Evolutionary conservation across 2,888 invertebrate species (phyloP).

Genomic region (Aphelenchoides bicaudatus): DNA sequence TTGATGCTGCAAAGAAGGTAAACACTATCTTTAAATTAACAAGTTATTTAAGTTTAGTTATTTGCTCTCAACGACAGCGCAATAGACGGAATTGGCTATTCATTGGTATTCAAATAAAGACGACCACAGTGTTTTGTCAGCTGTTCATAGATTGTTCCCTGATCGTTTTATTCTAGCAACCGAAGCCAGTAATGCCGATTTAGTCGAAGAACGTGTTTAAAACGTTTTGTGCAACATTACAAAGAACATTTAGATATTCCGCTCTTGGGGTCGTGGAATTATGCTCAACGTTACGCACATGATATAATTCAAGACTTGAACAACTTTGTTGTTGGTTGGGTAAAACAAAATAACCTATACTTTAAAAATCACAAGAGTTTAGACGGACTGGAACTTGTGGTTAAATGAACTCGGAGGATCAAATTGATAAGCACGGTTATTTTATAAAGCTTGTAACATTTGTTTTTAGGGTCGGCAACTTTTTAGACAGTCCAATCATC

Average conservation of each 20-base stretch:
- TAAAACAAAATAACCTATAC: background rate
- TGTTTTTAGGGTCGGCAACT: slow-evolving; percentile 67
- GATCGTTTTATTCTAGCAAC: slow-evolving; percentile 18
- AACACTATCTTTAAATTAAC: slow-evolving; percentile 4
- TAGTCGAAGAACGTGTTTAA: background rate
- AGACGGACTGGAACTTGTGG: slow-evolving; percentile 81
- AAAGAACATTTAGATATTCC: background rate
- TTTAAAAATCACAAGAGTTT: background rate
- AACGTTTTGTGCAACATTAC: background rate
- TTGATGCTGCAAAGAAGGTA: background rate
- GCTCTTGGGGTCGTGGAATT: slow-evolving; percentile 70
- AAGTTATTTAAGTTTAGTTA: no score
- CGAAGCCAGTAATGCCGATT: background rate
- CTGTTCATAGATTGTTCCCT: slow-evolving; percentile 9
- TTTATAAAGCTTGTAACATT: background rate
- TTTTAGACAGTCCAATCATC: slow-evolving; percentile 76
- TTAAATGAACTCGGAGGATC: slow-evolving; percentile 70
- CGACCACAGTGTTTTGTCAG: no score
- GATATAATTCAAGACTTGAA: slow-evolving; percentile 59
- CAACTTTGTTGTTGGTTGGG: slow-evolving; percentile 73
- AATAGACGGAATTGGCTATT: slow-evolving; percentile 12
- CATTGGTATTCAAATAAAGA: slow-evolving; percentile 2
- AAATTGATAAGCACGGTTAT: slow-evolving; percentile 67
- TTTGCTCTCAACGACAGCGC: no score
- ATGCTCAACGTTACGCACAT: slow-evolving; percentile 70